Evolutionary conservation across 2,113 vertebrate genomes (phyloP).

Genomic region (Stigmatopora argus): DNA sequence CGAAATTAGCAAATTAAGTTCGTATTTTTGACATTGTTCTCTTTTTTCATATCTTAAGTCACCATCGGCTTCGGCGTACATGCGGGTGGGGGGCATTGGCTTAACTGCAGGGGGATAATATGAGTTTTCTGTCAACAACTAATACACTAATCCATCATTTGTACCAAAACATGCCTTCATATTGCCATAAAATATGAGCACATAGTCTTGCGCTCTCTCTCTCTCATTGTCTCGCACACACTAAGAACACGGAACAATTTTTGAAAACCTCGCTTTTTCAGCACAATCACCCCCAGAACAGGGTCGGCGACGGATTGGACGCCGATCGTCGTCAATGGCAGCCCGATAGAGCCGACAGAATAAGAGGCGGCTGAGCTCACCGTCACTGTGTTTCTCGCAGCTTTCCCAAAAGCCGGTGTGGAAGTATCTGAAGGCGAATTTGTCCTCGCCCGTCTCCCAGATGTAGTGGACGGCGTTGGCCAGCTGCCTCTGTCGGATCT

Average conservation of each 20-base stretch:
- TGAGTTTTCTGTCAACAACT: not conserved
- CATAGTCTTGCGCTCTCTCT: not conserved
- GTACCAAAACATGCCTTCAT: not conserved
- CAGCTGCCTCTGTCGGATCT: slow-evolving; percentile 64
- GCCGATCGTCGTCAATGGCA: no score
- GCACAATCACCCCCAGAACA: no score
- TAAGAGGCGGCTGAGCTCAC: slow-evolving; percentile 42
- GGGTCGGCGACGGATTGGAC: no score
- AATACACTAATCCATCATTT: not conserved
- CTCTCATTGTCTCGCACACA: not conserved
- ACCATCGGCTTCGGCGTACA: not conserved
- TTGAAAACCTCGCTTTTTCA: no score
- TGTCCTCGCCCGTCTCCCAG: slow-evolving; percentile 82
- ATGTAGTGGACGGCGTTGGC: slow-evolving; percentile 79
- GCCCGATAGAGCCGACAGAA: not conserved
- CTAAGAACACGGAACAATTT: not conserved
- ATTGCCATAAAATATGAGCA: not conserved
- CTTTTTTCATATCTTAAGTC: not conserved
- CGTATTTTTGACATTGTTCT: not conserved
- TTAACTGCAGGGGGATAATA: not conserved
- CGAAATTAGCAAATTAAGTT: not conserved
- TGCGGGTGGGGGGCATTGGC: not conserved
- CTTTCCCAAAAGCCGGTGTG: slow-evolving; percentile 82
- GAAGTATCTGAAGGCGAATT: slow-evolving; percentile 78
- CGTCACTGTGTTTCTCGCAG: slow-evolving; percentile 76